Base-by-base conservation (phyloP, 2,113 vertebrate species). In the Azemiops feae region DNA sequence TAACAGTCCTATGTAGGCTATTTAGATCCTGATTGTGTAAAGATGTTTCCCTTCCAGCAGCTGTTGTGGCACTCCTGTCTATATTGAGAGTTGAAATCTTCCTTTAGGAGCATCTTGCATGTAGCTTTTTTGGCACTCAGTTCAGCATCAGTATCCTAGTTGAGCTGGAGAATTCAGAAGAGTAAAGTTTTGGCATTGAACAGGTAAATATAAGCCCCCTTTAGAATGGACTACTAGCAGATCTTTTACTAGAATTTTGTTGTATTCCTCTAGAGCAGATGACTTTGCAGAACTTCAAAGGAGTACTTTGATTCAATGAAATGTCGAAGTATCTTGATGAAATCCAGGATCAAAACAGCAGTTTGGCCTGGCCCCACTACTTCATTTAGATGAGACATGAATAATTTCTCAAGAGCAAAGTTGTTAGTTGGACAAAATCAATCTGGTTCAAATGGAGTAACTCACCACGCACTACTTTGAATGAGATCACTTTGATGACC, bases 31-130 rank as follows among this genome's bases (percentile, higher is more conserved):
- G 81, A 97, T 97, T 85, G 97, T 97, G n/a, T 92, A 96, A 23
- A 92, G 94, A 22, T 98, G 98, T 87, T 93, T 95, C 6, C 45
- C 87, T 18, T 25, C 30, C 4, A 88, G 85, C 88, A 86, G 53
- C 1, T 3, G 16, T 20, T 98, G 98, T 89, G 96, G 1, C 52
- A 94, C 81, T 96, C 97, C 47, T 98, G 96, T 30, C 96, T 98
- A 81, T 98, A 98, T 95, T 97, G 98, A 85, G 98, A 98, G 22
- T 97, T 97, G 64, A 97, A 95, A 30, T 95, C 96, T 64, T 94
- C 47, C 9, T 97, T 97, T 93, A 94, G 96, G 55, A 96, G 95
- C 1, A 54, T 97, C 86, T 97, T 98, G 87, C 96, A 87, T 55
- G 92, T 90, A 7, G 93, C 5, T 53, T 52, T 34, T 86, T 89